Evolutionary conservation across 1,140 invertebrate species (phyloP).

Genomic region (Cydia amplana): DNA sequence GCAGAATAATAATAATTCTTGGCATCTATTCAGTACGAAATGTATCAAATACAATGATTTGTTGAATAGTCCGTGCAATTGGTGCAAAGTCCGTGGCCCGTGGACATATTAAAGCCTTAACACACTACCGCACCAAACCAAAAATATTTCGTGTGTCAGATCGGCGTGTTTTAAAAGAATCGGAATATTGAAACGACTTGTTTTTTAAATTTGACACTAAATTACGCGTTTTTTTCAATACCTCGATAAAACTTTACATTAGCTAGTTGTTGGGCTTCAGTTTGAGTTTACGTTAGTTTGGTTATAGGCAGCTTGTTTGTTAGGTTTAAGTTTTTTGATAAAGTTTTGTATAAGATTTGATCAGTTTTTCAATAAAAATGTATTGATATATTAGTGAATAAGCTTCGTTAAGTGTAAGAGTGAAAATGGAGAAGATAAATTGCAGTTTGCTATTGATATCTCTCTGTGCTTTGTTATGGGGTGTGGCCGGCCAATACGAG

Average conservation of each 20-base stretch:
- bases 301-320: neutral
- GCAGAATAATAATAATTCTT: no score
- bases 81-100: no score
- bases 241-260: neutral
- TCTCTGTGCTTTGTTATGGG: conserved; percentile 73
- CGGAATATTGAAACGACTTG: neutral
- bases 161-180: no score
- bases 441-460: conserved; percentile 60
- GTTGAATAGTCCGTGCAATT: no score
- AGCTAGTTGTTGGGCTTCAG: neutral
- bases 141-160: no score
- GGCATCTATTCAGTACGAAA: no score
- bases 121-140: neutral
- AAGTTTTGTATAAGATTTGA: conserved; percentile 8
- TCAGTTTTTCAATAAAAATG: conserved; percentile 25
- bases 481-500: conserved; percentile 91
- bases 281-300: neutral
- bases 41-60: no score
- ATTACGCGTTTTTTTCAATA: conserved; percentile 9
- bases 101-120: no score
- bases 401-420: conserved; percentile 33
- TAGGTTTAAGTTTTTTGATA: neutral
- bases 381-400: conserved; percentile 28
- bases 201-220: neutral
- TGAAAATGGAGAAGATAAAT: conserved; percentile 66